Percentiles rank a stretch among this genome's conserved stretches.
phyloP scores from a whole-genome alignment of 2,113 vertebrate species.

The Halichoerus grypus region DNA sequence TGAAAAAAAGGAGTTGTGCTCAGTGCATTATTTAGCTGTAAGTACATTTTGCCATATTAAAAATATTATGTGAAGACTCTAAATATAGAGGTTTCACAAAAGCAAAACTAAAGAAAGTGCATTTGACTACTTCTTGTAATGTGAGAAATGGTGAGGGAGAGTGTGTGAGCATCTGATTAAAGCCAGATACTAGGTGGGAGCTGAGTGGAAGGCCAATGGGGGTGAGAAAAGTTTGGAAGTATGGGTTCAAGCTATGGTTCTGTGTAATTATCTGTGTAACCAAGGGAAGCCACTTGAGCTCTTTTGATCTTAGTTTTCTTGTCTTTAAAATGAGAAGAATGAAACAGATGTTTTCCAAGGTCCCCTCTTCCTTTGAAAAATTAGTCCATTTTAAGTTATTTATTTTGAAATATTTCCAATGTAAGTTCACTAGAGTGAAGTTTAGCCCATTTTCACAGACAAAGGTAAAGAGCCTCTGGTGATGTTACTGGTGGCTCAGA shows the following conservation, averaged over 20 bases:
- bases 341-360: slow-evolving; percentile 33
- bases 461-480: background rate
- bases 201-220: background rate
- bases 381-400: background rate
- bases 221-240: background rate
- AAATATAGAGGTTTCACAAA: slow-evolving; percentile 3
- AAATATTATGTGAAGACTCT: background rate
- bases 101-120: slow-evolving; percentile 49
- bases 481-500: background rate
- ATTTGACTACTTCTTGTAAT: background rate
- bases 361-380: slow-evolving; percentile 38
- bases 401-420: slow-evolving; percentile 55
- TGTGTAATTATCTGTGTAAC: background rate
- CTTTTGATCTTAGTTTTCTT: background rate
- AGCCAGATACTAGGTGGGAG: background rate
- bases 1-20: background rate
- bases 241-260: background rate
- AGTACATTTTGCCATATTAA: slow-evolving; percentile 56
- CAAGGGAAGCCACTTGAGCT: background rate
- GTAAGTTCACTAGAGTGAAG: background rate
- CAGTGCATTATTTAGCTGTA: slow-evolving; percentile 48
- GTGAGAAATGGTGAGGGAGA: background rate
- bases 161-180: background rate
- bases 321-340: slow-evolving; percentile 9
- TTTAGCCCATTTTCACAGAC: background rate